These are phyloP conservation scores for Propithecus coquereli DNA, from an alignment of 2,113 vertebrate species.

Conservation along the genomic window DNA sequence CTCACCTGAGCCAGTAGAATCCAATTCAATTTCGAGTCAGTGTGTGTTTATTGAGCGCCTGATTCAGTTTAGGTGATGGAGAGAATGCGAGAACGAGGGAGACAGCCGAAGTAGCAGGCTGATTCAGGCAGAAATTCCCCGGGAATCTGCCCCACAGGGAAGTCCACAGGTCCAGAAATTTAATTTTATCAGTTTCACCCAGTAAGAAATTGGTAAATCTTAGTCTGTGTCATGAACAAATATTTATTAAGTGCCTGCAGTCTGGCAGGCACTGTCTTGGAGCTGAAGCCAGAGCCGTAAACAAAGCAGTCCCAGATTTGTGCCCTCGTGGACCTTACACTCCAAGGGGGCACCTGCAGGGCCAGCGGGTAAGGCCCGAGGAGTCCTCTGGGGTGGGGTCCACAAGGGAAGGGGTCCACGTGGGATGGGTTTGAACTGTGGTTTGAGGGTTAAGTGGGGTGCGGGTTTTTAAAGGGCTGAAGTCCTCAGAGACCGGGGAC, in stretches of 20 bases:
- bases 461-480: not conserved
- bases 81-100: not conserved
- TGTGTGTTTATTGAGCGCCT: conserved; percentile 56
- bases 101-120: not conserved
- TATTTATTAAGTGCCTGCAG: not conserved
- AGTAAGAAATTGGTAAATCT: not conserved
- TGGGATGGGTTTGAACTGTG: not conserved
- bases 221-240: not conserved
- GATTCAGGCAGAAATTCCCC: not conserved
- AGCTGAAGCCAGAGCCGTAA: not conserved
- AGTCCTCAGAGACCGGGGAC: not conserved
- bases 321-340: not conserved
- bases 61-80: conserved; percentile 57
- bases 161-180: not conserved
- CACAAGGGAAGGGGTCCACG: not conserved
- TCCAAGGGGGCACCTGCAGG: not conserved
- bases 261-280: not conserved
- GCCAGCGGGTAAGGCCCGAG: not conserved
- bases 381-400: not conserved
- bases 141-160: not conserved
- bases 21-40: conserved; percentile 55
- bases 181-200: not conserved
- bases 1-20: conserved; percentile 46
- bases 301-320: not conserved
- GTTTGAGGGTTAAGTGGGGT: not conserved